Base-by-base conservation (phyloP, 2,113 vertebrate species). In the Misgurnus mizolepis region DNA sequence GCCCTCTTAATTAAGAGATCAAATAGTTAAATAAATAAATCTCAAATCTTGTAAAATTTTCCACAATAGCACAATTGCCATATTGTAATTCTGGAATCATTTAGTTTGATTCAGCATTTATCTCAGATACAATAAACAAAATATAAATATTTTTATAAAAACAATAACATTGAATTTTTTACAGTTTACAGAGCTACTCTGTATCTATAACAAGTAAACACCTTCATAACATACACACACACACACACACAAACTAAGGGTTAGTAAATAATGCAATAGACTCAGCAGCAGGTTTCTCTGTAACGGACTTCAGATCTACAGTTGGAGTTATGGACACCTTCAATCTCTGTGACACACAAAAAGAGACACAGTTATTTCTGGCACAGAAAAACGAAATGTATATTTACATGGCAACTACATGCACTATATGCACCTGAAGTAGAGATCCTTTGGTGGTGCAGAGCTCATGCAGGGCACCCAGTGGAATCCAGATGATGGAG, bases 401-500 rank as follows among this genome's bases (percentile, higher is more conserved):
- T 49, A 40, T 50, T 75, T 22, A 75, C 34, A 49, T 40, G 17
- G 40, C 12, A 47, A 45, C 39, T 74, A 60, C 65, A 58, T 8
- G 27, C 17, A 64, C 12, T 50, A 41, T 65, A 40, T 82, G 85
- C 71, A 93, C 93, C 87, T 92, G 86, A 34, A 85, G 58, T 64
- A 93, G 17, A 8, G 92, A 86, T 15, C 93, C 93, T 86, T 93
- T 83, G 56, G 74, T 87, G 34, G 56, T 85, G 49, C 22, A 89
- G 40, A 94, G 64, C 82, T 93, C 92, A 11, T 93, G 93, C 60
- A 90, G 67, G 5, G 91, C 92, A 77, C 91, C 90, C 14, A 93
- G 78, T 6, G 92, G 93, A 49, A 93, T 92, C 91, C 93, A 94
- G 53, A 93, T 82, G 1, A 94, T 85, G 17, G 92, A 93, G 75